These are phyloP conservation scores for Augiades crinisus DNA, from an alignment of 2,888 invertebrate genomes.

Conservation along the genomic window DNA sequence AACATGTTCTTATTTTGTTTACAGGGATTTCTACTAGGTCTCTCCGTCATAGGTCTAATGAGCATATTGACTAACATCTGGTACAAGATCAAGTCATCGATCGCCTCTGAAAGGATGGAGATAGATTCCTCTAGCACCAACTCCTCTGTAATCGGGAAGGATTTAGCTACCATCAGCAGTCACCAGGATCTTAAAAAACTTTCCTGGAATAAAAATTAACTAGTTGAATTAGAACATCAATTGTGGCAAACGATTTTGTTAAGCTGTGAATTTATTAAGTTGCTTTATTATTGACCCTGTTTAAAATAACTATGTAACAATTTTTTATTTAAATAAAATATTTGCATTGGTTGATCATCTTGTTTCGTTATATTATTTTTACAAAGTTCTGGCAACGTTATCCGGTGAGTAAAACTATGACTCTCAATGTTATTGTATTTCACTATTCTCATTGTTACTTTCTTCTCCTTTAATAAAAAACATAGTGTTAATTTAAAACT, in stretches of 20 bases:
- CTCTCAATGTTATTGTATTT: too few relatives aligned
- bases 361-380: too few relatives aligned
- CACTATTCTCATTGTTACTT: too few relatives aligned
- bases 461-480: too few relatives aligned
- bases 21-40: constrained; percentile 84
- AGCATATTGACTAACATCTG: constrained; percentile 79
- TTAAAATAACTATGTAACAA: too few relatives aligned
- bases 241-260: too few relatives aligned
- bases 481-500: too few relatives aligned
- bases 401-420: too few relatives aligned
- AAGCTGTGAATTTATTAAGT: too few relatives aligned
- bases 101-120: constrained; percentile 25
- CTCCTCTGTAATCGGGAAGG: not conserved
- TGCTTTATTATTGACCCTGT: too few relatives aligned
- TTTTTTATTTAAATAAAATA: not conserved
- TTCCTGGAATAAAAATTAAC: constrained; percentile 1
- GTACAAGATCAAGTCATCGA: constrained; percentile 32
- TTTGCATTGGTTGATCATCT: not conserved
- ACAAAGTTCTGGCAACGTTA: too few relatives aligned
- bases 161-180: not conserved
- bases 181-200: not conserved
- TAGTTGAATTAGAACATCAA: constrained; percentile 8
- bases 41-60: constrained; percentile 85
- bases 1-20: constrained; percentile 24
- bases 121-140: not conserved